Evolutionary conservation across 2,113 vertebrate species (phyloP).

Genomic region (Semnopithecus entellus): DNA sequence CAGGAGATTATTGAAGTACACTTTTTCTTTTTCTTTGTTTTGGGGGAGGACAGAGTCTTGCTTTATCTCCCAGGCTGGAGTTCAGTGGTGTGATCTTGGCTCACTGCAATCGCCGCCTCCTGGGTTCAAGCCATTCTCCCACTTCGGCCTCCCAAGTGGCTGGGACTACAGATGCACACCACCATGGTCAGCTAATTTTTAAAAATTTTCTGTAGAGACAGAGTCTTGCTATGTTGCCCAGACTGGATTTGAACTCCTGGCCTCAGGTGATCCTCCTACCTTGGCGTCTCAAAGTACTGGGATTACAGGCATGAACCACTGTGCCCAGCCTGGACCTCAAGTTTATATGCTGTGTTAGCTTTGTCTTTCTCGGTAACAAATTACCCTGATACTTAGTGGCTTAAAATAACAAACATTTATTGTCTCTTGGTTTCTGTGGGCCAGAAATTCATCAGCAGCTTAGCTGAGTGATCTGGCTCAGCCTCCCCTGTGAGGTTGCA

Average conservation of each 20-base stretch:
- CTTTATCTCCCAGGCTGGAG: neutral
- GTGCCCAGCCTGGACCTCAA: neutral
- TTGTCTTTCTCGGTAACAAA: neutral
- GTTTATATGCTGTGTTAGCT: neutral
- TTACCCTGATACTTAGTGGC: neutral
- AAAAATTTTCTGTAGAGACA: neutral
- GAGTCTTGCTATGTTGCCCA: neutral
- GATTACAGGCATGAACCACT: neutral
- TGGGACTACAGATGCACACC: neutral
- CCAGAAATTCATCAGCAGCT: neutral
- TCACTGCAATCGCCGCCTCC: neutral
- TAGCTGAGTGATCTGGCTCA: neutral
- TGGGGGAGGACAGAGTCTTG: neutral
- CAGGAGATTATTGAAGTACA: neutral
- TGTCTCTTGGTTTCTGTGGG: neutral
- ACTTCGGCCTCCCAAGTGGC: neutral
- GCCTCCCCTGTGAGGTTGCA: neutral
- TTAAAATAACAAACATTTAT: neutral
- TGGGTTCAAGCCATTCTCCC: neutral
- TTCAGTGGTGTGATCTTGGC: neutral
- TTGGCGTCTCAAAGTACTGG: neutral
- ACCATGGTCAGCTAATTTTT: neutral
- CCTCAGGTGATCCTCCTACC: no score
- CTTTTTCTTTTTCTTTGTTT: no score
- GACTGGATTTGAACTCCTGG: neutral